A percentile compares a stretch with the other conserved stretches of the same genome.
Evolutionary conservation across 2,888 invertebrate species (phyloP).

Genomic region (Drosophila sordidapex): DNA sequence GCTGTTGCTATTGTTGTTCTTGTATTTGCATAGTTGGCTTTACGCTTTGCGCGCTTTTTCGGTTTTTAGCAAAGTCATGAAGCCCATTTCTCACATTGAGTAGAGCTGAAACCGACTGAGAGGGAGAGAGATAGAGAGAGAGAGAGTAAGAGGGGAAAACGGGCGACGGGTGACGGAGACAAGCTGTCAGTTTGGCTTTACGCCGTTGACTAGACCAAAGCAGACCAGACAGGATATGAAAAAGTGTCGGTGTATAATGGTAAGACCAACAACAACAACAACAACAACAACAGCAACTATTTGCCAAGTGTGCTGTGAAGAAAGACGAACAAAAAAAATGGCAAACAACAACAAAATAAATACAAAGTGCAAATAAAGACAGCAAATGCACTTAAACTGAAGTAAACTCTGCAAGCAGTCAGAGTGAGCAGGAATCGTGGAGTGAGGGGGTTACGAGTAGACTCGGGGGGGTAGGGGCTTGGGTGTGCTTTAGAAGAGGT

Average conservation of each 20-base stretch:
- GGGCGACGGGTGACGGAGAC: conserved; percentile 31
- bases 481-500: conserved; percentile 15
- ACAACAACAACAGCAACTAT: conserved; percentile 45
- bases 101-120: neutral
- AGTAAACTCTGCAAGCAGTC: conserved; percentile 70
- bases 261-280: conserved; percentile 55
- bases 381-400: conserved; percentile 79
- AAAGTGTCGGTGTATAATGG: conserved; percentile 78
- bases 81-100: conserved; percentile 67
- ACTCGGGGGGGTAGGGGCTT: neutral
- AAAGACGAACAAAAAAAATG: conserved; percentile 14
- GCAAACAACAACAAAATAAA: conserved; percentile 64
- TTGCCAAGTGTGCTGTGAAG: conserved; percentile 41
- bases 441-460: neutral
- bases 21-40: conserved; percentile 62
- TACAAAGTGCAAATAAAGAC: conserved; percentile 74
- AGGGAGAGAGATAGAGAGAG: neutral
- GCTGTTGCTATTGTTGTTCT: conserved; percentile 17
- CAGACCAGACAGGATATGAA: conserved; percentile 77
- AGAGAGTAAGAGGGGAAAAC: neutral
- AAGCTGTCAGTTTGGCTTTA: conserved; percentile 68
- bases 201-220: conserved; percentile 59
- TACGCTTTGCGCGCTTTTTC: conserved; percentile 71
- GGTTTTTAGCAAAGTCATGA: conserved; percentile 76
- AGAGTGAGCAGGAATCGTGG: neutral